Evolutionary conservation across 2,797 vertebrate species (phyloP), one percentile per base, ranked within the genome.

Genomic region (Clarias platycephalus): DNA sequence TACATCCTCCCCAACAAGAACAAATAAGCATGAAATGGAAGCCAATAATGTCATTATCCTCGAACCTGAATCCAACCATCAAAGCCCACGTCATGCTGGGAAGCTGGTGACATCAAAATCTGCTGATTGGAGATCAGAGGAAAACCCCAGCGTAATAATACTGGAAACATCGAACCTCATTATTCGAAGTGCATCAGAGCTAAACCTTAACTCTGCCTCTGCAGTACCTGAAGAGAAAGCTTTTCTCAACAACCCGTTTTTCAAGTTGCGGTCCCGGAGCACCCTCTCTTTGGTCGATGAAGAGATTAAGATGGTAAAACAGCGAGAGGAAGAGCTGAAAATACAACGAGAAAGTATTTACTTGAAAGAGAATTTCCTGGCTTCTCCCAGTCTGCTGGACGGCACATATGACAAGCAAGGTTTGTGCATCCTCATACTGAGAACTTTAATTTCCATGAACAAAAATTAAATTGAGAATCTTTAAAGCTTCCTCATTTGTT

Each of bases 231-330:
- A 94, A 49, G 94, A 95, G 85, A 95, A 94, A 84, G 93, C 92
- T 20, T 95, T 95, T 86, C 91, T 95, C 9, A 95, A 92, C 87
- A 96, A 96, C 85, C 95, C 95, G 0, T 96, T 96, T 89, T 96
- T 95, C 89, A 96, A 95, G 83, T 90, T 96, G 81, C 92, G 94
- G 6, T 96, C 95, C 44, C 92, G 95, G 85, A 95, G 95, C 90
- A 85, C 93, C 10, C 91, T 94, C 68, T 96, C 95, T 5, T 89
- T 96, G 62, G 93, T 96, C 62, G 95, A 95, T 83, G 94, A 95
- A 84, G 95, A 96, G 89, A 95, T 96, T 37, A 93, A 92, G 85
- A 90, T 93, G 90, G 94, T 94, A 34, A 94, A 93, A 80, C 92
- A 95, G 87, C 90, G 95, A 58, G 95, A 96, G 84, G 95, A 96